A percentile compares a stretch with the other conserved stretches of the same genome.
Conservation (phyloP, 1,140 invertebrate species). For the Phthorimaea operculella region DNA sequence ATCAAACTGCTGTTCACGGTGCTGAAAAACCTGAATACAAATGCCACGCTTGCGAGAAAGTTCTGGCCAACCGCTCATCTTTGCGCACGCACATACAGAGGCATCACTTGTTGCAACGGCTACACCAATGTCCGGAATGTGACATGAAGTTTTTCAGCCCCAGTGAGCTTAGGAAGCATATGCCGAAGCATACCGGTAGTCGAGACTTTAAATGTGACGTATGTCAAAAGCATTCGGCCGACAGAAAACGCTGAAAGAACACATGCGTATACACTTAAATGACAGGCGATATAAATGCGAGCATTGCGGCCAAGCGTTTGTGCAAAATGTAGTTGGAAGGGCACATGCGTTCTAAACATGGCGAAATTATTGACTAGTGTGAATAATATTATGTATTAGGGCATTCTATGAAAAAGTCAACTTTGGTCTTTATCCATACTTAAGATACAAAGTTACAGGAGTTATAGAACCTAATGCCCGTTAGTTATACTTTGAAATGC, state of each 20-base stretch:
- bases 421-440: no score
- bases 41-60: conserved; percentile 24
- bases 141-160: conserved; percentile 25
- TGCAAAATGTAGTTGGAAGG: conserved; percentile 22
- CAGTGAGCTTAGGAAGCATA: conserved; percentile 40
- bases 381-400: no score
- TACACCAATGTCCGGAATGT: conserved; percentile 16
- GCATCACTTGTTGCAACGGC: conserved; percentile 24
- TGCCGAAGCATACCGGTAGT: conserved; percentile 71
- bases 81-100: conserved; percentile 20
- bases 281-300: conserved; percentile 47
- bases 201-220: conserved; percentile 75
- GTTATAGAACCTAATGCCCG: no score
- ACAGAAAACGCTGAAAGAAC: conserved; percentile 62
- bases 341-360: conserved; percentile 31
- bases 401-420: no score
- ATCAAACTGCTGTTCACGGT: conserved; percentile 21
- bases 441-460: no score
- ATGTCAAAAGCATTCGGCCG: conserved; percentile 72
- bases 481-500: no score
- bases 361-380: no score
- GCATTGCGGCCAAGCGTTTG: conserved; percentile 54
- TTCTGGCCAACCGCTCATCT: conserved; percentile 14
- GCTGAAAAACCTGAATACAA: conserved; percentile 13
- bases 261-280: conserved; percentile 66